Evolutionary conservation across 2,888 invertebrate species (phyloP).

Genomic region (Trichacis sp.): DNA sequence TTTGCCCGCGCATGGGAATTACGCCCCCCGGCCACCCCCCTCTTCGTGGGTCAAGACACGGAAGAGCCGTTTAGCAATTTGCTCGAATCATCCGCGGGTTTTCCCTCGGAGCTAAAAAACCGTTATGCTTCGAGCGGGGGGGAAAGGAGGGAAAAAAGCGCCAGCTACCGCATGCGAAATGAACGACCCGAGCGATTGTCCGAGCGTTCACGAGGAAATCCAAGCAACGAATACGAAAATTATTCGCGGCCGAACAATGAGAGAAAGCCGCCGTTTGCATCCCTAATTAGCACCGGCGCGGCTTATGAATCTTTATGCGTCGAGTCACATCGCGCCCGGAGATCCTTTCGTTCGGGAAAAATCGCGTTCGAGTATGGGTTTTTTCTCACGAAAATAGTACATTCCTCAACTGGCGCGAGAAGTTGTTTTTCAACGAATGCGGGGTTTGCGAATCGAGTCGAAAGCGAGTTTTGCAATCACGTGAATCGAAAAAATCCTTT

Average conservation of each 20-base stretch:
- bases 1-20: not conserved
- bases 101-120: not conserved
- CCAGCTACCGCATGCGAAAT: conserved; percentile 2
- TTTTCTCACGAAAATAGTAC: too few species aligned
- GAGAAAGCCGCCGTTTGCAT: conserved; percentile 43
- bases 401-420: too few species aligned
- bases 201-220: not conserved
- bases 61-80: not conserved
- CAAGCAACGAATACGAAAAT: conserved; percentile 25
- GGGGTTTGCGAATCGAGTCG: too few species aligned
- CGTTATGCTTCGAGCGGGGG: not conserved
- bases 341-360: not conserved
- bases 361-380: too few species aligned
- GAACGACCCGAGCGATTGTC: conserved; percentile 8
- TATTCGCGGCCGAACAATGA: conserved; percentile 27
- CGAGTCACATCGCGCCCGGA: conserved; percentile 10
- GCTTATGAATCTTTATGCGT: conserved; percentile 43
- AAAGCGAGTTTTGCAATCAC: too few species aligned
- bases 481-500: too few species aligned
- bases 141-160: too few species aligned
- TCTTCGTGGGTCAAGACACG: not conserved
- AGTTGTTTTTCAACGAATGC: too few species aligned
- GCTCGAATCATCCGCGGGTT: not conserved
- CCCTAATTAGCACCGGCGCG: conserved; percentile 45
- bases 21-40: not conserved